Evolutionary conservation across 2,888 invertebrate species (phyloP).

Genomic region (Drosophila bunnanda): DNA sequence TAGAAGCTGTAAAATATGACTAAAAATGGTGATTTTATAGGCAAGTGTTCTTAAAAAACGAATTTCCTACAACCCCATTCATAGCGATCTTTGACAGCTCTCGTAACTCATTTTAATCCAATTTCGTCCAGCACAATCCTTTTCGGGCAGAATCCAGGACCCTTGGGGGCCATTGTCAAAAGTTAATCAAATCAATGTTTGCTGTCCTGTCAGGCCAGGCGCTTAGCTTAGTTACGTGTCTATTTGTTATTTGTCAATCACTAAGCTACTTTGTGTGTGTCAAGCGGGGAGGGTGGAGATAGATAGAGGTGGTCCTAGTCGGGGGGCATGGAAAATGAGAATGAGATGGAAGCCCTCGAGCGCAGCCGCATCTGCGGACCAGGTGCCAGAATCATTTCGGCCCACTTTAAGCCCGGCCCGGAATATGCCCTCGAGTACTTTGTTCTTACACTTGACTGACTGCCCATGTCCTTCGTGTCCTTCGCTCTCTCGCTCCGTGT

Average conservation of each 20-base stretch:
- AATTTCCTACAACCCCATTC: background rate
- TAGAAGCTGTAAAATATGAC: background rate
- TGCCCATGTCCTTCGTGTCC: conserved; percentile 39
- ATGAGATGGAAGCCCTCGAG: background rate
- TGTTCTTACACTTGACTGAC: conserved; percentile 72
- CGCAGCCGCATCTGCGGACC: conserved; percentile 8
- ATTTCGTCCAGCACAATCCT: conserved; percentile 26
- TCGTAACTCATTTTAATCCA: conserved; percentile 29
- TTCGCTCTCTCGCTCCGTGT: conserved; percentile 8
- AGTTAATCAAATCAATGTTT: conserved; percentile 76
- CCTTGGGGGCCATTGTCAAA: conserved; percentile 52
- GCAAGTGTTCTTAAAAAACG: background rate
- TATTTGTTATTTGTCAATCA: conserved; percentile 77
- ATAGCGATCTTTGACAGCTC: background rate
- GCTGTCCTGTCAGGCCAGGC: conserved; percentile 41
- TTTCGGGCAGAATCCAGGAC: conserved; percentile 5
- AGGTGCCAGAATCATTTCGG: conserved; percentile 37
- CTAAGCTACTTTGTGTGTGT: conserved; percentile 68
- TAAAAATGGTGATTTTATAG: background rate
- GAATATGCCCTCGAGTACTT: conserved; percentile 57
- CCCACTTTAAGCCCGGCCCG: conserved; percentile 31
- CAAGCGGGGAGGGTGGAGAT: conserved; percentile 31
- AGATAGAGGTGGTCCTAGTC: background rate
- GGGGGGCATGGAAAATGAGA: too few relatives aligned
- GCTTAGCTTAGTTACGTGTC: conserved; percentile 67